A percentile compares a stretch with the other conserved stretches of the same genome.
Evolutionary conservation across 2,888 invertebrate genomes (phyloP).

Genomic region (Ornithoptera priamus): DNA sequence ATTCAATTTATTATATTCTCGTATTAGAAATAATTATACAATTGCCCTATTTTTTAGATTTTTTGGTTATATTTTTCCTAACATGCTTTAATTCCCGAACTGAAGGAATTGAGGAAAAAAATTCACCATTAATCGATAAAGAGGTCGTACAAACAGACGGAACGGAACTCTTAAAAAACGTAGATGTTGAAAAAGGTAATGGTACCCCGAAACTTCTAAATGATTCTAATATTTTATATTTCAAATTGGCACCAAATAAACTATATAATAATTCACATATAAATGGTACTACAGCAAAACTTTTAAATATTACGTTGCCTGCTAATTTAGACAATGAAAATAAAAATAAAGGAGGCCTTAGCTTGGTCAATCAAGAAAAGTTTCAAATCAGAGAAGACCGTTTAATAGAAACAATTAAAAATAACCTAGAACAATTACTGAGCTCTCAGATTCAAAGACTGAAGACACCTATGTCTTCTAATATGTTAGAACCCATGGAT

Average conservation of each 20-base stretch:
- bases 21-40: not conserved
- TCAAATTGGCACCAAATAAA: slow-evolving; percentile 35
- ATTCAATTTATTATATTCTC: not conserved
- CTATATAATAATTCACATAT: slow-evolving; percentile 6
- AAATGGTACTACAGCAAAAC: slow-evolving; percentile 1
- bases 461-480: not conserved
- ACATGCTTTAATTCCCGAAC: slow-evolving; percentile 13
- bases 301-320: not conserved
- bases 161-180: slow-evolving; percentile 3
- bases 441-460: not conserved
- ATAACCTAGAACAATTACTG: not conserved
- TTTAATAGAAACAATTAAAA: not conserved
- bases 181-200: slow-evolving; percentile 9
- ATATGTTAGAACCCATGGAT: not conserved
- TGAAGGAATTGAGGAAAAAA: slow-evolving; percentile 35
- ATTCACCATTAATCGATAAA: slow-evolving; percentile 41
- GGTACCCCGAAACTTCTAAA: slow-evolving; percentile 33
- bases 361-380: not conserved
- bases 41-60: slow-evolving; percentile 2
- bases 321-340: not conserved
- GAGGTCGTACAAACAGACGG: slow-evolving; percentile 38
- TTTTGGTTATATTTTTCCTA: not conserved
- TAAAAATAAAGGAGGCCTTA: not conserved
- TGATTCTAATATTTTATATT: slow-evolving; percentile 43
- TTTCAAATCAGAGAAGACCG: not conserved